A percentile compares a stretch with the other conserved stretches of the same genome.
Conservation (phyloP, 2,113 vertebrate genomes). For the Sturnus vulgaris region DNA sequence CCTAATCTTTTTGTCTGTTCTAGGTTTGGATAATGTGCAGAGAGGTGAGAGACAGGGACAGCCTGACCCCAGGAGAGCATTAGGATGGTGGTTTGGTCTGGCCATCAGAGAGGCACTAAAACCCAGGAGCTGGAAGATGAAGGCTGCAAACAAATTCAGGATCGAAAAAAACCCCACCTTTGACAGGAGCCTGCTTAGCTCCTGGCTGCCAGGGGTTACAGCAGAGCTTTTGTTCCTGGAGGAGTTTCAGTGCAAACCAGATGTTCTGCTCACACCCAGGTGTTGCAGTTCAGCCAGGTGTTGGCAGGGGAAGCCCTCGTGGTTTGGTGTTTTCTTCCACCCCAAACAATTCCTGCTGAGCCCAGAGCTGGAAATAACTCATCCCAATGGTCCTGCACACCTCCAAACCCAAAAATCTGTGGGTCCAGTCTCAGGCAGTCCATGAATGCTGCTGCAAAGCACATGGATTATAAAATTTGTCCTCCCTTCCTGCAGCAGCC, state of each 20-base stretch:
- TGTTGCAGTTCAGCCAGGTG: rapidly evolving
- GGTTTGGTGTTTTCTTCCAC: not conserved
- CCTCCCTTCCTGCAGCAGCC: not conserved
- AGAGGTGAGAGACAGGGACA: not conserved
- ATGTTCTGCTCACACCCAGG: not conserved
- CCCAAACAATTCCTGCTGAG: not conserved
- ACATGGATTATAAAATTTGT: rapidly evolving
- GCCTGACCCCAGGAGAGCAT: not conserved
- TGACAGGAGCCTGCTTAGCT: not conserved
- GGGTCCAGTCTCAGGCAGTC: not conserved
- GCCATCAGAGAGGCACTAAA: not conserved
- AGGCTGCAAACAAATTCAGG: not conserved
- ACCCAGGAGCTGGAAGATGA: not conserved
- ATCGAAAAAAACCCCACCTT: not conserved
- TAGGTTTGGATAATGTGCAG: not conserved
- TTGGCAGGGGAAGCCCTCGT: not conserved
- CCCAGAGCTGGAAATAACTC: not conserved
- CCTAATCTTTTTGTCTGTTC: not conserved
- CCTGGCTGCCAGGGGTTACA: not conserved
- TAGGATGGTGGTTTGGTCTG: not conserved
- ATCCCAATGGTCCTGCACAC: not conserved
- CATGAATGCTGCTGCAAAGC: not conserved
- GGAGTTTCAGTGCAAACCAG: not conserved
- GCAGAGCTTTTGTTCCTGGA: not conserved
- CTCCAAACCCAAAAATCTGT: not conserved